A percentile compares a stretch with the other conserved stretches of the same genome.
These are phyloP conservation scores for Archilochus colubris DNA, from an alignment of 2,113 vertebrate genomes.

Conservation along the genomic window DNA sequence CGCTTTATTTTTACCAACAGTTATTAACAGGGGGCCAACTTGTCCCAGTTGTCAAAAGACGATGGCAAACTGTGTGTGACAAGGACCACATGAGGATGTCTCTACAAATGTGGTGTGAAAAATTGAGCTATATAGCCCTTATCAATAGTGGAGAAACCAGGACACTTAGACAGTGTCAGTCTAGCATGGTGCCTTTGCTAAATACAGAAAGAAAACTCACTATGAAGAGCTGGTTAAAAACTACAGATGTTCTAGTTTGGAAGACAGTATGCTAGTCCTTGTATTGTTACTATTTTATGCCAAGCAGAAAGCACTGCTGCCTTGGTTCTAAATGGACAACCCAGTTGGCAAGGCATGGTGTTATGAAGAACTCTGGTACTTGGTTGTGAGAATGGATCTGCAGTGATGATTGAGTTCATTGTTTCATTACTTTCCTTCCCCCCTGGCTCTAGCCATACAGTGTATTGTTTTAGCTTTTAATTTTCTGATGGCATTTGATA, in stretches of 20 bases:
- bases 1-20: neutral
- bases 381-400: neutral
- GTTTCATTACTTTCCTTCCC: neutral
- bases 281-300: neutral
- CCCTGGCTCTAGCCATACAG: neutral
- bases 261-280: neutral
- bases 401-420: neutral
- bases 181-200: neutral
- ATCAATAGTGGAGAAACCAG: neutral
- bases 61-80: neutral
- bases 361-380: neutral
- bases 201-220: neutral
- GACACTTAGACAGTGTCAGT: neutral
- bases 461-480: neutral
- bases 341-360: neutral
- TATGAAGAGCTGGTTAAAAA: neutral
- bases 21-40: neutral
- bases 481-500: neutral
- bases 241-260: neutral
- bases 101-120: neutral
- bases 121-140: neutral
- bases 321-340: neutral
- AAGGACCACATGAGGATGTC: neutral
- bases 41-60: neutral
- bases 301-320: neutral